phyloP scores from a whole-genome alignment of 2,113 vertebrate genomes.

The Antechinus stuartii region DNA sequence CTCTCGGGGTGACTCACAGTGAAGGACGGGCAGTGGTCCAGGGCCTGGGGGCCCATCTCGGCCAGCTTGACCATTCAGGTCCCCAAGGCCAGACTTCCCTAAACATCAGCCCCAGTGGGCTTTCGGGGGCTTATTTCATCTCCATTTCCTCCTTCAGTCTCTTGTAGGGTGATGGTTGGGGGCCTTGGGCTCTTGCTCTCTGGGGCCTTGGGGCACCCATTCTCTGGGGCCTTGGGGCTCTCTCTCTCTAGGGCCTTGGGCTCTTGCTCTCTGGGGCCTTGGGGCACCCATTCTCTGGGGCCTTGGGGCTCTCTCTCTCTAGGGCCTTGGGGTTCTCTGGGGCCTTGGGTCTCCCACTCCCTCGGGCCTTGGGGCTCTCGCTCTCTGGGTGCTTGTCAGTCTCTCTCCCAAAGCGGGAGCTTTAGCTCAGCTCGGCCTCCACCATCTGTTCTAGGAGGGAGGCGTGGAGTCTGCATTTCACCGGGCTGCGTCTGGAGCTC shows the following conservation, averaged over 20 bases:
- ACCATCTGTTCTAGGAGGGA: constrained; percentile 74
- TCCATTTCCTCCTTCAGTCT: background rate
- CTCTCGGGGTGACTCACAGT: background rate
- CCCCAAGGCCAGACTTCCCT: background rate
- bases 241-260: background rate
- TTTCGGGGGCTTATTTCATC: background rate
- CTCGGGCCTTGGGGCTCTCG: background rate
- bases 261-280: too few relatives aligned
- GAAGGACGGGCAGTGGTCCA: background rate
- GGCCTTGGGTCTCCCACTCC: too few relatives aligned
- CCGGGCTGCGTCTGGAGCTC: background rate
- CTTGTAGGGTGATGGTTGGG: background rate
- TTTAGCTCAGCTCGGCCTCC: background rate
- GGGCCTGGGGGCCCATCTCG: background rate
- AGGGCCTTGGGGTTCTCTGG: too few relatives aligned
- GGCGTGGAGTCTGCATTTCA: constrained; percentile 81
- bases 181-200: background rate
- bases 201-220: too few relatives aligned
- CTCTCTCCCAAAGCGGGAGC: background rate
- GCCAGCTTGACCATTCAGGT: background rate
- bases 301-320: too few relatives aligned
- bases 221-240: too few relatives aligned
- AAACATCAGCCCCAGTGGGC: background rate
- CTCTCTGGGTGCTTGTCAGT: background rate
- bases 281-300: too few relatives aligned